phyloP scores from a whole-genome alignment of 2,888 invertebrate genomes.

The Blastobasis adustella region DNA sequence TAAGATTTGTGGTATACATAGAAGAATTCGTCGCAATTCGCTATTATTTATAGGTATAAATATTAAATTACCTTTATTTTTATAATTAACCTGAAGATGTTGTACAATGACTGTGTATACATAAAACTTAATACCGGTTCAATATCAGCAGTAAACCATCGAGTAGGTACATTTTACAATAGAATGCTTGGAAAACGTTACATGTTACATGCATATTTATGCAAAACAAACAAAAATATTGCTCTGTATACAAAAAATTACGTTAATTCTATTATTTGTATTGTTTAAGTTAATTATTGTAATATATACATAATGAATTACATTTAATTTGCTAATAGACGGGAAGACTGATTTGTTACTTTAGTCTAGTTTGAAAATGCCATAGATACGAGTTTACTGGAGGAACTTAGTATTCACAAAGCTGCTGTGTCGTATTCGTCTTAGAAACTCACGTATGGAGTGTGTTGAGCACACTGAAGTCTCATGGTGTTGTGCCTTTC shows the following conservation, averaged over 20 bases:
- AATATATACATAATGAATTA: slow-evolving; percentile 38
- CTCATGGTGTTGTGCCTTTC: slow-evolving; percentile 68
- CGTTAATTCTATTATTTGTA: slow-evolving; percentile 32
- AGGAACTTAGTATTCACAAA: slow-evolving; percentile 42
- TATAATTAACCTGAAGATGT: not conserved
- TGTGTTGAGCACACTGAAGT: slow-evolving; percentile 56
- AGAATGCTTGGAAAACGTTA: not conserved
- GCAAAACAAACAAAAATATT: too few species aligned
- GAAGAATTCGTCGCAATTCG: slow-evolving; percentile 36
- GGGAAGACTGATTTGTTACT: slow-evolving; percentile 75
- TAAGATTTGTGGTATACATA: slow-evolving; percentile 31
- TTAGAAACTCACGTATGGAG: slow-evolving; percentile 44
- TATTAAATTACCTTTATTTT: slow-evolving; percentile 13
- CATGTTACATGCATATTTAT: too few species aligned
- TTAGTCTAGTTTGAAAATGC: slow-evolving; percentile 74
- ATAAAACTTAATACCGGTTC: too few species aligned
- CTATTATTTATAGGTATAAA: slow-evolving; percentile 34
- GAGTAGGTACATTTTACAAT: too few species aligned
- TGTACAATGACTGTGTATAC: too few species aligned
- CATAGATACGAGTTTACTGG: slow-evolving; percentile 62
- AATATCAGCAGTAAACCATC: too few species aligned
- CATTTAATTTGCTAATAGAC: slow-evolving; percentile 63
- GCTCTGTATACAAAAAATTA: not conserved
- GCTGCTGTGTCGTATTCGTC: slow-evolving; percentile 34
- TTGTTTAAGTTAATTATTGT: slow-evolving; percentile 39